These are phyloP conservation scores for Bombus waltoni DNA, from an alignment of 1,140 invertebrate genomes.

Conservation along the genomic window DNA sequence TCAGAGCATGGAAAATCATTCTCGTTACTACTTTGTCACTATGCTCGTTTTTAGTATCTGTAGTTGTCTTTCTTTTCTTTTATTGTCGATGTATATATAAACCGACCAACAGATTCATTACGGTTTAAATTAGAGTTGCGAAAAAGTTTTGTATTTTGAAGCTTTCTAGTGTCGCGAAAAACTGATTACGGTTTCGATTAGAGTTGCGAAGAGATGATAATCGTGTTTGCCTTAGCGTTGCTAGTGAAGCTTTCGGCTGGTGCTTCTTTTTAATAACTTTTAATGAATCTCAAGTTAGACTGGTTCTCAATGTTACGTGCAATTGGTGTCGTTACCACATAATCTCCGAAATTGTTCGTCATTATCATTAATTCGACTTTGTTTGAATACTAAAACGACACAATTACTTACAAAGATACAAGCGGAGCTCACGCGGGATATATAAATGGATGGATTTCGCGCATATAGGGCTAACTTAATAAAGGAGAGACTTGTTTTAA, in stretches of 20 bases:
- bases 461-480: conserved; percentile 51
- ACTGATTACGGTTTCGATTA: too few species aligned
- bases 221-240: too few species aligned
- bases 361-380: neutral
- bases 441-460: conserved; percentile 59
- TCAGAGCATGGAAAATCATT: too few species aligned
- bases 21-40: too few species aligned
- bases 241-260: neutral
- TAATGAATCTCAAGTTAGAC: conserved; percentile 3
- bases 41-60: too few species aligned
- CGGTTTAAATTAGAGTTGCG: too few species aligned
- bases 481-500: conserved; percentile 44
- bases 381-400: conserved; percentile 20
- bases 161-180: too few species aligned
- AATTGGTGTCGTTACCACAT: neutral
- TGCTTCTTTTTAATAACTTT: conserved; percentile 1
- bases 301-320: neutral
- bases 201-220: too few species aligned
- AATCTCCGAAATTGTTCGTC: neutral
- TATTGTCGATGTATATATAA: too few species aligned
- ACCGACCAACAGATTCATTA: too few species aligned
- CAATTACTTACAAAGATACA: conserved; percentile 39
- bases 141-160: too few species aligned
- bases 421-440: conserved; percentile 26
- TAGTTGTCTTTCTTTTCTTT: too few species aligned